A percentile compares a stretch with the other conserved stretches of the same genome.
Evolutionary conservation across 2,888 invertebrate species (phyloP).

Genomic region (Protonemura montana): DNA sequence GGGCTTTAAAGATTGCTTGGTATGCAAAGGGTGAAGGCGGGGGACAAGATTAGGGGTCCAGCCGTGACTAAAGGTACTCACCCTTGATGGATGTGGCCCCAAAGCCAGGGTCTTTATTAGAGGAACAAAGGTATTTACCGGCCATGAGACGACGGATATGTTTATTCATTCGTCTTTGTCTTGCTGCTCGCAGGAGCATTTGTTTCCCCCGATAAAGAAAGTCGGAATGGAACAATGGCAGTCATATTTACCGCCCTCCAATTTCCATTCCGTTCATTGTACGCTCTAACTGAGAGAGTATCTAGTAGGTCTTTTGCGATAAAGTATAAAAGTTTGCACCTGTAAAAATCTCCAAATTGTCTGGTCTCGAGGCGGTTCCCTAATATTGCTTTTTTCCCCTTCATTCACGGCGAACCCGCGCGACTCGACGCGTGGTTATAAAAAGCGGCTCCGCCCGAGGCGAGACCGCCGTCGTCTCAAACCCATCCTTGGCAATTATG

Average conservation of each 20-base stretch:
- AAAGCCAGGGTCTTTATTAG: not conserved
- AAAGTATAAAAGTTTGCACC: not conserved
- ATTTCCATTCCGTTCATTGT: not conserved
- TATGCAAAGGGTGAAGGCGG: not conserved
- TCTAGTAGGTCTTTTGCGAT: not conserved
- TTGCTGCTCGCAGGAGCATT: not conserved
- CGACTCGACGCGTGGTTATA: not conserved
- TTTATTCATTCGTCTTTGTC: not conserved
- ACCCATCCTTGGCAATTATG: not conserved
- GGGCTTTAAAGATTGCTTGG: not conserved
- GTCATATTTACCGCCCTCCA: not conserved
- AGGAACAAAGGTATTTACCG: not conserved
- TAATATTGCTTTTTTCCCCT: not conserved
- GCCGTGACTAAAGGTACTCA: not conserved
- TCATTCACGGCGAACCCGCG: not conserved
- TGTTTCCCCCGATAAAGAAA: not conserved
- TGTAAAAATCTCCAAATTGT: slow-evolving; percentile 12
- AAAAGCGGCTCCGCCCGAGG: not conserved
- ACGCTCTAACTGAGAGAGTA: not conserved
- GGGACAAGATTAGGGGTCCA: not conserved
- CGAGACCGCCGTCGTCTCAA: not conserved
- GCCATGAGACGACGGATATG: not conserved
- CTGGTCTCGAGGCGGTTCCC: not conserved
- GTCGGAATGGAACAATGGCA: not conserved
- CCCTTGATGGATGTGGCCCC: not conserved